Evolutionary conservation across 92 coral and sea anemone genomes (phyloP).

Genomic region (Parazoanthus atlanticus): DNA sequence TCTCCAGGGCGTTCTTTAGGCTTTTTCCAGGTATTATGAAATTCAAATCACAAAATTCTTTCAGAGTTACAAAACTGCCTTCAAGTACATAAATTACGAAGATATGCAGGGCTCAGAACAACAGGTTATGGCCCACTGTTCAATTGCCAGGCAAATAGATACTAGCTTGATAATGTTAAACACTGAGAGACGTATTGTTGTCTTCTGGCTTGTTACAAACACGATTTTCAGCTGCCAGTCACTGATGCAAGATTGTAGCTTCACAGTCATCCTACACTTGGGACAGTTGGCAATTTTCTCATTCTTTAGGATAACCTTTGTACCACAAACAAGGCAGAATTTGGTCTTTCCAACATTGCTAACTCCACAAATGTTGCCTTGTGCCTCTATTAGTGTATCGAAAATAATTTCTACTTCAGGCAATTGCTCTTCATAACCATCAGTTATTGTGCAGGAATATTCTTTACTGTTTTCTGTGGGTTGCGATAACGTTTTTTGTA

Average conservation of each 20-base stretch:
- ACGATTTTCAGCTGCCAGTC: constrained; percentile 32
- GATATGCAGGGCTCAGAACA: too few species aligned
- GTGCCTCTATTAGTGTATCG: neutral
- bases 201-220: neutral
- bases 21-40: too few species aligned
- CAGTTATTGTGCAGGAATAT: constrained; percentile 30
- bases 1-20: too few species aligned
- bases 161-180: too few species aligned
- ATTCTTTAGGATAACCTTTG: constrained; percentile 23
- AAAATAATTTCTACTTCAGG: constrained; percentile 26
- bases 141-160: too few species aligned
- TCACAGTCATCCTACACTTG: constrained; percentile 40
- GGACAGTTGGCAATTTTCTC: constrained; percentile 27
- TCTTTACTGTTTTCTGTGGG: constrained; percentile 22
- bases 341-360: constrained; percentile 12
- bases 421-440: constrained; percentile 41
- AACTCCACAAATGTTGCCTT: neutral
- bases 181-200: neutral
- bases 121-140: too few species aligned
- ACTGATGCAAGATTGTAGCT: constrained; percentile 17
- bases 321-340: constrained; percentile 29
- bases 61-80: too few species aligned
- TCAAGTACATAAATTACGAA: too few species aligned
- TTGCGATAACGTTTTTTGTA: constrained; percentile 30
- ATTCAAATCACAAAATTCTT: too few species aligned